phyloP scores from a whole-genome alignment of 2,113 vertebrate species.

The Engraulis encrasicolus region DNA sequence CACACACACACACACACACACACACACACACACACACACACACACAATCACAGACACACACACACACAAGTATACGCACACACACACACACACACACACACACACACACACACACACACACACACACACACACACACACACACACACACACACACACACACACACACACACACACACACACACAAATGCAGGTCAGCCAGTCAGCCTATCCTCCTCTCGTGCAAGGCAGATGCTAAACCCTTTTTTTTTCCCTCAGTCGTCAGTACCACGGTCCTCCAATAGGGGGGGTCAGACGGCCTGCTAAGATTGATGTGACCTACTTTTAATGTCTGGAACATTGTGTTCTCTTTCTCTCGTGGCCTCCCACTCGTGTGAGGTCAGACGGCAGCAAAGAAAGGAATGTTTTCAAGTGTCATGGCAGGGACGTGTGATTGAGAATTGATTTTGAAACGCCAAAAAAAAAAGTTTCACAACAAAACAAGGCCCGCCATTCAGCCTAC shows the following conservation, averaged over 20 bases:
- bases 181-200: too few species aligned
- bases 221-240: not conserved
- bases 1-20: too few species aligned
- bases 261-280: conserved; percentile 59
- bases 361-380: conserved; percentile 62
- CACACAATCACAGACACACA: too few species aligned
- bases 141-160: too few species aligned
- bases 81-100: too few species aligned
- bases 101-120: too few species aligned
- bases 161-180: too few species aligned
- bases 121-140: too few species aligned
- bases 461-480: not conserved
- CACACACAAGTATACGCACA: too few species aligned
- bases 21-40: too few species aligned
- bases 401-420: conserved; percentile 45
- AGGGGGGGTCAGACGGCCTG: conserved; percentile 68
- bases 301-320: conserved; percentile 64
- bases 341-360: conserved; percentile 74
- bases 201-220: too few species aligned
- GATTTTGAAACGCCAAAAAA: not conserved
- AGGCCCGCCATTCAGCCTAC: not conserved
- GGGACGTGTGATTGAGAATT: conserved; percentile 27
- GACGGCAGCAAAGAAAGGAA: conserved; percentile 56
- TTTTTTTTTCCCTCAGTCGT: too few species aligned
- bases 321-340: conserved; percentile 74